phyloP scores from a whole-genome alignment of 2,888 invertebrate species.

The Lasioglossum marginatum region DNA sequence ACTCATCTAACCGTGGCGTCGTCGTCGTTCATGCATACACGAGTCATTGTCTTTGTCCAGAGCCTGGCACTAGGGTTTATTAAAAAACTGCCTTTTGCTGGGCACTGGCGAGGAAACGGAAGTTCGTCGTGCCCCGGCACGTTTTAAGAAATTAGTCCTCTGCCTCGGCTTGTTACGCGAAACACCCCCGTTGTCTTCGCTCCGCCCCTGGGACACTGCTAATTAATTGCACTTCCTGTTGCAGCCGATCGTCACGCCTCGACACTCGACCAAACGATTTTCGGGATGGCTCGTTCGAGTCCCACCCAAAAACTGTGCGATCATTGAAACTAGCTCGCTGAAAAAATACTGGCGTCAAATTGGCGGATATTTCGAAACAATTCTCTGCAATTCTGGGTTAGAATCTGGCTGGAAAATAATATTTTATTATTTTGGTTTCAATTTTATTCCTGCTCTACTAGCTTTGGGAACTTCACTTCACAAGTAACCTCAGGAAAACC shows the following conservation, averaged over 20 bases:
- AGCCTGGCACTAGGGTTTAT: constrained; percentile 80
- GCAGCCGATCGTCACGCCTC: constrained; percentile 3
- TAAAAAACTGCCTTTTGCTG: constrained; percentile 78
- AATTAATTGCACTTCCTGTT: constrained; percentile 43
- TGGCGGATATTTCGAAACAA: not conserved
- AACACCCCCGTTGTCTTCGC: constrained; percentile 28
- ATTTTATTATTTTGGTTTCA: not conserved
- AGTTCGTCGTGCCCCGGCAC: constrained; percentile 52
- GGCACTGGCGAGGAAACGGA: constrained; percentile 80
- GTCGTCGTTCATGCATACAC: constrained; percentile 56
- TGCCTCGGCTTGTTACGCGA: constrained; percentile 48
- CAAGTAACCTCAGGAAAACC: not conserved
- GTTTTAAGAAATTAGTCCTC: constrained; percentile 81
- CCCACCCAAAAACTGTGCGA: not conserved
- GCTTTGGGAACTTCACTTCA: not conserved
- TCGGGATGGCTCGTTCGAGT: not conserved
- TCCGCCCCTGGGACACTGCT: constrained; percentile 1
- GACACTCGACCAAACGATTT: not conserved
- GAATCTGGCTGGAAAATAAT: not conserved
- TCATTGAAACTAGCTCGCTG: not conserved
- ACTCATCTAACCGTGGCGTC: constrained; percentile 44
- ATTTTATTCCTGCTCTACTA: not conserved
- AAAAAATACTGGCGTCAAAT: not conserved
- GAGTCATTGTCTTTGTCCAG: constrained; percentile 69
- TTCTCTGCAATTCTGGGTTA: not conserved